Conservation (phyloP, 1,140 invertebrate species). For the Apis laboriosa region DNA sequence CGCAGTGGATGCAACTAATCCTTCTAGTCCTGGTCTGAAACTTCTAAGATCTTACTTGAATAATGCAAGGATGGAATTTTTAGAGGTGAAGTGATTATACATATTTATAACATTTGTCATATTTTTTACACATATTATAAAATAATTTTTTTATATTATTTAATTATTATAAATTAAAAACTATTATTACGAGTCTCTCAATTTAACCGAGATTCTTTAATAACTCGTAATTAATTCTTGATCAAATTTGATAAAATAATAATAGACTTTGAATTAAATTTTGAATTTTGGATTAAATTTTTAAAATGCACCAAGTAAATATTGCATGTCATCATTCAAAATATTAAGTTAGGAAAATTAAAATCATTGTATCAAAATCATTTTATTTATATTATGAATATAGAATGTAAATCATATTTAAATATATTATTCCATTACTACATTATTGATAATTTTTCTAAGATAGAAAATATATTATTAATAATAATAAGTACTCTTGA, state of each 20-base stretch:
- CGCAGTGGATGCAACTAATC: slow-evolving; percentile 78
- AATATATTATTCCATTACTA: neutral
- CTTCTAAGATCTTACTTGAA: slow-evolving; percentile 77
- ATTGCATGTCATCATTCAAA: slow-evolving; percentile 30
- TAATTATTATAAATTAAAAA: slow-evolving; percentile 4
- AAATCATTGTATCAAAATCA: slow-evolving; percentile 15
- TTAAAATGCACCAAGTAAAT: slow-evolving; percentile 5
- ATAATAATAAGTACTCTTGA: neutral
- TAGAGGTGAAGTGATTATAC: slow-evolving; percentile 74
- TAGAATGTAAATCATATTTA: slow-evolving; percentile 7
- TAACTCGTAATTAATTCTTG: slow-evolving; percentile 36
- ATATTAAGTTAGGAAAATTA: slow-evolving; percentile 8
- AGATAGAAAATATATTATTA: neutral
- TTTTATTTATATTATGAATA: slow-evolving; percentile 6
- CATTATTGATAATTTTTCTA: neutral
- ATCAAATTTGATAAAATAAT: neutral
- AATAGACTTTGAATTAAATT: slow-evolving; percentile 11
- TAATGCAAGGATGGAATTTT: slow-evolving; percentile 75
- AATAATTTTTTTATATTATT: slow-evolving; percentile 34
- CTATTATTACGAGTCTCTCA: slow-evolving; percentile 34
- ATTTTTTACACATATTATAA: slow-evolving; percentile 35
- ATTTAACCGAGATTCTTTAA: slow-evolving; percentile 19
- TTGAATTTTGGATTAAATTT: neutral
- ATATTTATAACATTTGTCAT: slow-evolving; percentile 27
- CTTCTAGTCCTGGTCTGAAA: slow-evolving; percentile 79